These are phyloP conservation scores for Isotomurus palustris DNA, from an alignment of 2,888 invertebrate species.

Conservation along the genomic window DNA sequence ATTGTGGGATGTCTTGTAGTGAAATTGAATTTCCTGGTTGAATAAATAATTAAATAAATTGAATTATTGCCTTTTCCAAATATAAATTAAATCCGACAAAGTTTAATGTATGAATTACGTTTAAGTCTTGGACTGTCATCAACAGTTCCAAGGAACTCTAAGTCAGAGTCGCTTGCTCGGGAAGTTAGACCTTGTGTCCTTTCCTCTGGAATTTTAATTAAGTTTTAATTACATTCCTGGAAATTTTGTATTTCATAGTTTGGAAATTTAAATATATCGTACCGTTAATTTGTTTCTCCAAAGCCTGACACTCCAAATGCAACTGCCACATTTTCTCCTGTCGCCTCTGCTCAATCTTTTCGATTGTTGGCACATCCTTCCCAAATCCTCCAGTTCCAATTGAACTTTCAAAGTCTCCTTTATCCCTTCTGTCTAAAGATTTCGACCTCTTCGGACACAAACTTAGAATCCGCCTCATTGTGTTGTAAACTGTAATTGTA, in stretches of 20 bases:
- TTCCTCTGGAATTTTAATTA: conserved; percentile 22
- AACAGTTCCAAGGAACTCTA: conserved; percentile 30
- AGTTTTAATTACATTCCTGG: neutral
- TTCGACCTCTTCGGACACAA: conserved; percentile 12
- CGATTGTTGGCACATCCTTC: conserved; percentile 24
- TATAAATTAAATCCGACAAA: neutral
- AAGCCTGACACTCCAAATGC: conserved; percentile 28
- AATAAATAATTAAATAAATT: neutral
- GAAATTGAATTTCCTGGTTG: conserved; percentile 34
- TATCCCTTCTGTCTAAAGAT: conserved; percentile 4
- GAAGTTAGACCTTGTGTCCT: conserved; percentile 26
- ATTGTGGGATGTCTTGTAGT: conserved; percentile 38
- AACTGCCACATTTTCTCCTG: conserved; percentile 32
- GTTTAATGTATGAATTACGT: conserved; percentile 14
- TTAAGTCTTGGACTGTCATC: conserved; percentile 31
- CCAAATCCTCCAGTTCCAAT: too few species aligned
- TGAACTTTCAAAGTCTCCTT: conserved; percentile 9
- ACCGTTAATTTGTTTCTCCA: conserved; percentile 39
- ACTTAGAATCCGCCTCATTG: conserved; percentile 23
- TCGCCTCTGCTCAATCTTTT: conserved; percentile 29
- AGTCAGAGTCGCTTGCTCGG: conserved; percentile 36
- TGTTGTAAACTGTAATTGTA: conserved; percentile 33
- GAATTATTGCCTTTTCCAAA: neutral
- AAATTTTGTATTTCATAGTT: neutral
- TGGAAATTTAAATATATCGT: neutral